Evolutionary conservation across 2,888 invertebrate species (phyloP), one percentile per base, ranked within the genome.

Genomic region (Microctonus hyperodae): DNA sequence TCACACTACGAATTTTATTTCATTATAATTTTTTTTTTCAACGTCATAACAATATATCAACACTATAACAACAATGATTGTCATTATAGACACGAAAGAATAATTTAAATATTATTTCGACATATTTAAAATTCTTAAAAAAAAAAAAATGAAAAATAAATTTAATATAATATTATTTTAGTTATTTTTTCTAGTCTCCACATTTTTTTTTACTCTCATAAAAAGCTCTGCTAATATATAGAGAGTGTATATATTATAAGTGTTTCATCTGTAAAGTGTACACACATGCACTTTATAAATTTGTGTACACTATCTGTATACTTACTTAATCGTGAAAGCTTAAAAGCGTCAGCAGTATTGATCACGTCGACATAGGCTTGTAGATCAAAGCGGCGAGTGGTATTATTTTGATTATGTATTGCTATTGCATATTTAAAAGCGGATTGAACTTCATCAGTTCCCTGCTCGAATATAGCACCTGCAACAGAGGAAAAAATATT

Each of bases 391-490:
- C 93, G 88, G 64, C 91, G 87, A 37, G 91, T 91, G 70, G 93
- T 90, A 73, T 91, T 90, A 81, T 95, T 95, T 81, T 94, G 90
- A 82, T 94, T 94, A 84, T 95, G 94, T 77, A 91, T 90, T 58
- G 91, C 88, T 90, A 95, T 91, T 6, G 95, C 95, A 82, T 92
- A 94, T 81, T 92, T 94, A 85, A 96, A 96, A n/a, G 95, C 96
- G 71, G 94, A 92, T 85, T 95, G 95, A 67, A 95, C 93, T 83
- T 96, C 95, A 81, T 95, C 95, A 0, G 94, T 94, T 68, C 94
- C 94, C 82, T 95, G 94, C 79, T 95, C 95, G 83, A 96, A 96
- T 78, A 96, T 95, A 62, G 94, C 95, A 79, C 96, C 96, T 96
- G 88, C 10, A 87, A 87, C 13, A 62, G 9, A 53, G 70, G 63